Conservation (phyloP, 2,113 vertebrate genomes). For the Cyanoliseus patagonus region DNA sequence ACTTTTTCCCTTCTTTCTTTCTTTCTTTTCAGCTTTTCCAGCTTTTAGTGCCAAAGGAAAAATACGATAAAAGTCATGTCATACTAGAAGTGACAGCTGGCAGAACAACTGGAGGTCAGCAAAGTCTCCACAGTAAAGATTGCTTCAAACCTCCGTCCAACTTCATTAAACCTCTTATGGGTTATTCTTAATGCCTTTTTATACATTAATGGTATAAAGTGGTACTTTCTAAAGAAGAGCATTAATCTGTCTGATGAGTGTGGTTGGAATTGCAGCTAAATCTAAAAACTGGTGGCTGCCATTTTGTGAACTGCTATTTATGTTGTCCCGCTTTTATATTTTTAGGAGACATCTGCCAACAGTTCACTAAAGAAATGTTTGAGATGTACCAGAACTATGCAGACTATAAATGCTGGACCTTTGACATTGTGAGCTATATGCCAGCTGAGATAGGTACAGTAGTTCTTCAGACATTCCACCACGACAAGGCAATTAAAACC, state of each 20-base stretch:
- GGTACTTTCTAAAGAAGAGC: neutral
- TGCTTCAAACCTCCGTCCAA: neutral
- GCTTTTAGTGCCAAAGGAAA: slow-evolving; percentile 82
- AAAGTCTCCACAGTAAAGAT: slow-evolving; percentile 32
- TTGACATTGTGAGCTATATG: slow-evolving; percentile 85
- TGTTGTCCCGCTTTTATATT: neutral
- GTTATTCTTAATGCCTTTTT: slow-evolving; percentile 3
- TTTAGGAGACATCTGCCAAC: slow-evolving; percentile 96
- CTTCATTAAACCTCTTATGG: neutral
- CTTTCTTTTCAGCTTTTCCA: slow-evolving; percentile 79
- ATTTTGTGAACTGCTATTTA: neutral
- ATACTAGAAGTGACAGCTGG: slow-evolving; percentile 91
- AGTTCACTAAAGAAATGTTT: slow-evolving; percentile 93
- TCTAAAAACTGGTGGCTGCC: neutral
- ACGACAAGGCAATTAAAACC: neutral
- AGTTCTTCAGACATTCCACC: neutral
- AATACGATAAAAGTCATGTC: slow-evolving; percentile 79
- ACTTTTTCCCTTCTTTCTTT: neutral
- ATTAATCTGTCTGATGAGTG: neutral
- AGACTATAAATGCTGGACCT: slow-evolving; percentile 85
- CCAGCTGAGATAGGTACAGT: slow-evolving; percentile 85
- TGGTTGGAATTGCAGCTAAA: neutral
- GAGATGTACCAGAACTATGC: slow-evolving; percentile 93
- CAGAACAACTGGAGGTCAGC: slow-evolving; percentile 93
- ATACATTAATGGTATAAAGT: neutral